A percentile compares a stretch with the other conserved stretches of the same genome.
Conservation (phyloP, 1,140 invertebrate species). For the Lucilia cuprina region DNA sequence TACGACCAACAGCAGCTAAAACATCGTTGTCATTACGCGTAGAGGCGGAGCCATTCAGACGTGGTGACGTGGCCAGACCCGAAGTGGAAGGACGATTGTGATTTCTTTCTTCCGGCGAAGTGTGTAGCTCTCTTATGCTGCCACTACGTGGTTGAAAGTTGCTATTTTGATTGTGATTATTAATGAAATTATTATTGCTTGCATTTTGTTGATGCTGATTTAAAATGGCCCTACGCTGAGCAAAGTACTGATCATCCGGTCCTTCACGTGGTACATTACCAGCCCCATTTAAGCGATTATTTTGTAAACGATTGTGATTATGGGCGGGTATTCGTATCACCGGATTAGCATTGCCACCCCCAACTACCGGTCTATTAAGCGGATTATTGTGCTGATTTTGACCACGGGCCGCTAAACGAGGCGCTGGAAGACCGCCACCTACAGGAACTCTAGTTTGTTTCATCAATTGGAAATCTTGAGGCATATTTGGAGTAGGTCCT, state of each 20-base stretch:
- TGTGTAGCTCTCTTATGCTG: constrained; percentile 51
- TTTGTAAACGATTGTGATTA: constrained; percentile 38
- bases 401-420: not conserved
- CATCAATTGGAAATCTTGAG: constrained; percentile 59
- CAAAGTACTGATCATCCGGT: constrained; percentile 51
- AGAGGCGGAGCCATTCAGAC: constrained; percentile 24
- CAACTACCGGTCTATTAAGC: constrained; percentile 38
- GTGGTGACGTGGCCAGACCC: not conserved
- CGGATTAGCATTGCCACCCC: constrained; percentile 20
- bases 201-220: constrained; percentile 53
- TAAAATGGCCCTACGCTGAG: constrained; percentile 54
- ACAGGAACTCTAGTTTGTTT: constrained; percentile 55
- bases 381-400: constrained; percentile 41
- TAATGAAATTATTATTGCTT: constrained; percentile 51
- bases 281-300: constrained; percentile 40
- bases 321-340: constrained; percentile 3
- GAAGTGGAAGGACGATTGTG: constrained; percentile 41
- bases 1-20: not conserved
- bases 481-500: constrained; percentile 57
- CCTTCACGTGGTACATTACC: constrained; percentile 8
- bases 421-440: constrained; percentile 36
- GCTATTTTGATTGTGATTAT: constrained; percentile 45
- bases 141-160: constrained; percentile 54
- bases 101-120: constrained; percentile 36
- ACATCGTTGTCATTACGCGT: constrained; percentile 31